Evolutionary conservation across 2,113 vertebrate genomes (phyloP).

Genomic region (Prolemur simus): DNA sequence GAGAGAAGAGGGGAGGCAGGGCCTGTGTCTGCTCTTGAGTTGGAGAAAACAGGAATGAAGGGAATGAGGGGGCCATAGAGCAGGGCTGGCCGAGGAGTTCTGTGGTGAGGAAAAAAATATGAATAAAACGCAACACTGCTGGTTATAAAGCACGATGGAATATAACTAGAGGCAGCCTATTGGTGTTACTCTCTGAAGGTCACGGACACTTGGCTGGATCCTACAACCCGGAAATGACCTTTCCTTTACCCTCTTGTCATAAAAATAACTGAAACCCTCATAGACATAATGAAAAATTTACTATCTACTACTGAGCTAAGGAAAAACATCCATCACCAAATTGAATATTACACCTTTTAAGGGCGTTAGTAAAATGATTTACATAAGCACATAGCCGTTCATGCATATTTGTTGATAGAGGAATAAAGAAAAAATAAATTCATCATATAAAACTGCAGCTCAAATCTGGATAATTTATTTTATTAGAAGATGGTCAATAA

Average conservation of each 20-base stretch:
- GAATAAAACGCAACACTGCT: not conserved
- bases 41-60: too few relatives aligned
- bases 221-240: not conserved
- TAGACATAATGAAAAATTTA: not conserved
- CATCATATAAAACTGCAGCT: not conserved
- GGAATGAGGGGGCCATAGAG: not conserved
- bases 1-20: not conserved
- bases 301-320: not conserved
- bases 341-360: not conserved
- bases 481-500: not conserved
- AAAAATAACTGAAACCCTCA: not conserved
- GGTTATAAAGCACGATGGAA: not conserved
- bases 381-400: not conserved
- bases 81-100: fast-evolving
- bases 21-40: not conserved
- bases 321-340: not conserved
- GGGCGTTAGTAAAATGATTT: not conserved
- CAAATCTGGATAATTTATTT: not conserved
- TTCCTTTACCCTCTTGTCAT: not conserved
- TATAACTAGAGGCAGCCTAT: not conserved
- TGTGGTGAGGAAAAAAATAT: not conserved
- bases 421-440: not conserved
- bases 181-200: not conserved
- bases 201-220: not conserved
- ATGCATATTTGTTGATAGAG: not conserved